Base-by-base conservation (phyloP, 1,140 invertebrate genomes). In the Antheraea mylitta region DNA sequence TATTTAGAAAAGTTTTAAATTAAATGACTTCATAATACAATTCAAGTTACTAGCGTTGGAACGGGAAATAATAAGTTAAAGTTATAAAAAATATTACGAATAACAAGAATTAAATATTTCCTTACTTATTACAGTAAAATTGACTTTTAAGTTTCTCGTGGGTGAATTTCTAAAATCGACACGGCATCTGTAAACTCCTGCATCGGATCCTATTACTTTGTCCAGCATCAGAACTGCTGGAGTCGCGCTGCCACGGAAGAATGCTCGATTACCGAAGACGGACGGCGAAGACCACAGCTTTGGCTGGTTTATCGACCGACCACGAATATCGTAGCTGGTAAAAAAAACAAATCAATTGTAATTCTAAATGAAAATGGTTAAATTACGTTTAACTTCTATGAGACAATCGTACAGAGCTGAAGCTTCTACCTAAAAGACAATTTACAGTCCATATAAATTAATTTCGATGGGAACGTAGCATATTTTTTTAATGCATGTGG, bases 81-180 rank as follows among this genome's bases (percentile, higher is more conserved):
- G 22, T 4, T 30, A 30, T 30, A 9, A 42, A 53, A 53, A 53
- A 1, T 7, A 16, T 53, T 2, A 53, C 16, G 0, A 53, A 53
- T 11, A 53, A 53, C 7, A 3, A 7, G 0, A 42, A 42, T 2
- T 11, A 36, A 61, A 10, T 61, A 63, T 58, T 42, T 71, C 95
- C 96, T 96, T 92, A 97, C 96, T 95, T 72, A 98, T 97, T 79
- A 98, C 96, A 71, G 96, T 97, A 71, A 98, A 95, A 87, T 97
- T 97, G 86, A 98, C 95, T 93, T 96, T 96, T 62, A 96, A 93
- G 89, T 97, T 98, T 76, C 96, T 94, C 0, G 97, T 98, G 0
- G 96, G 97, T 1, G 96, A 97, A 82, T 97, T 97, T 65, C 95
- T 94, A 89, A 98, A 98, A 86, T 98, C 97, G 16, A 98, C 96